phyloP scores from a whole-genome alignment of 2,113 vertebrate genomes.

The Macroglossus sobrinus region DNA sequence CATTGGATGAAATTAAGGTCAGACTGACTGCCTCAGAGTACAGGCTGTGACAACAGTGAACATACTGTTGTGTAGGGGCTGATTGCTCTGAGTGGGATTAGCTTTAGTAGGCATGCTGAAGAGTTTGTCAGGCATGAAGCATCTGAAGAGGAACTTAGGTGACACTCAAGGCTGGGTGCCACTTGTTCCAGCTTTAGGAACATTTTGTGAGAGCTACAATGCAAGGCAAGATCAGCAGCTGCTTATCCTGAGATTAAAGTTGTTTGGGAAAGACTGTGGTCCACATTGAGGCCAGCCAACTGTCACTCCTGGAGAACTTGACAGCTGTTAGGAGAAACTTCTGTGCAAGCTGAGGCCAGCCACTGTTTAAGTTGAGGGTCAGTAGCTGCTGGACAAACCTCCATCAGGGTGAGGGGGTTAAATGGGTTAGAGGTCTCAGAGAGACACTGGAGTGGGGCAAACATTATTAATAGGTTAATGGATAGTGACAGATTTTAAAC shows the following conservation, averaged over 20 bases:
- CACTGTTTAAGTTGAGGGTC: not conserved
- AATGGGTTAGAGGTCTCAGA: not conserved
- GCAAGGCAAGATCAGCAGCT: too few relatives aligned
- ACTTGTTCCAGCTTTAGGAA: not conserved
- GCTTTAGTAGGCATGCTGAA: not conserved
- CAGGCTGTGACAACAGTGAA: too few relatives aligned
- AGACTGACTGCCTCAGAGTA: too few relatives aligned
- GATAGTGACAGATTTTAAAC: not conserved
- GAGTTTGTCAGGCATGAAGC: not conserved
- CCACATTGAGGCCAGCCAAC: not conserved
- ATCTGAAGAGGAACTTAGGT: not conserved
- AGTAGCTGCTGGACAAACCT: not conserved
- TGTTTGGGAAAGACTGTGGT: not conserved
- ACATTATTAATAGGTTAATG: not conserved
- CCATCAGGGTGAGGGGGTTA: not conserved
- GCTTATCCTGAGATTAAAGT: not conserved
- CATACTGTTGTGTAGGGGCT: too few relatives aligned
- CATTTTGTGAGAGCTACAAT: not conserved
- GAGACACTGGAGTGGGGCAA: not conserved
- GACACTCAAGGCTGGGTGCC: not conserved
- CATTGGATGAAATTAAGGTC: too few relatives aligned
- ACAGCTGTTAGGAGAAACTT: not conserved
- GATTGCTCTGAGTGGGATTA: not conserved
- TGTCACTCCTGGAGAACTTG: not conserved
- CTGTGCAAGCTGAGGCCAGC: not conserved